Conservation (phyloP, 37 sponge, comb jelly and placozoan species). For the Eunapius fragilis region DNA sequence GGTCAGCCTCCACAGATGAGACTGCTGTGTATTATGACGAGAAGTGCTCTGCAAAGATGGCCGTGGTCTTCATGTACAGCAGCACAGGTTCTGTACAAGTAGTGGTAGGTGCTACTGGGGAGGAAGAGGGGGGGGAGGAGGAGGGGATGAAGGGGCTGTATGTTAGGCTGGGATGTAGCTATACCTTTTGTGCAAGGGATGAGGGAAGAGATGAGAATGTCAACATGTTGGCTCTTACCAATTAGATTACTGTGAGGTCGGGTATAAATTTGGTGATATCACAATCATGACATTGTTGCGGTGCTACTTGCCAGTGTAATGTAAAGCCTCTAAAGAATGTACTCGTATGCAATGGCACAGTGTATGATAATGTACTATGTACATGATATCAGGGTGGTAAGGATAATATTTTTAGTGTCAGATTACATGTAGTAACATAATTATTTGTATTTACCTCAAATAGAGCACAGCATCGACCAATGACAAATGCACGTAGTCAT, state of each 20-base stretch:
- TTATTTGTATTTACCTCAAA: not conserved
- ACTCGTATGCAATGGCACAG: not conserved
- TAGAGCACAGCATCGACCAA: conserved; percentile 4
- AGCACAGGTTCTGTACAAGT: not conserved
- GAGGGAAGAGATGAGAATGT: not conserved
- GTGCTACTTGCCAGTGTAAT: not conserved
- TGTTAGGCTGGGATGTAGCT: not conserved
- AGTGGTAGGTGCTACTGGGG: not conserved
- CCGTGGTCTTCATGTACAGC: conserved; percentile 69
- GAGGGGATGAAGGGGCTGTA: not conserved
- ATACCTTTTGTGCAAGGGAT: not conserved
- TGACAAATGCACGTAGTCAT: conserved; percentile 35
- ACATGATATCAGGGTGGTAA: not conserved
- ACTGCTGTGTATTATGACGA: conserved; percentile 84
- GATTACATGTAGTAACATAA: not conserved
- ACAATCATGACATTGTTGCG: not conserved
- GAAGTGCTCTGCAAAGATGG: conserved; percentile 84
- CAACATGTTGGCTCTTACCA: not conserved
- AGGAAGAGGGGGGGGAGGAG: not conserved
- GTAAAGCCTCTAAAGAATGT: not conserved
- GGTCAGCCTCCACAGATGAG: conserved; percentile 76
- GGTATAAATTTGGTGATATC: not conserved
- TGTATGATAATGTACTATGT: not conserved
- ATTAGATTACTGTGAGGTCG: not conserved
- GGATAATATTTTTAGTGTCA: not conserved